phyloP scores from a whole-genome alignment of 2,888 invertebrate species.

The Drosophila trichaetosa region DNA sequence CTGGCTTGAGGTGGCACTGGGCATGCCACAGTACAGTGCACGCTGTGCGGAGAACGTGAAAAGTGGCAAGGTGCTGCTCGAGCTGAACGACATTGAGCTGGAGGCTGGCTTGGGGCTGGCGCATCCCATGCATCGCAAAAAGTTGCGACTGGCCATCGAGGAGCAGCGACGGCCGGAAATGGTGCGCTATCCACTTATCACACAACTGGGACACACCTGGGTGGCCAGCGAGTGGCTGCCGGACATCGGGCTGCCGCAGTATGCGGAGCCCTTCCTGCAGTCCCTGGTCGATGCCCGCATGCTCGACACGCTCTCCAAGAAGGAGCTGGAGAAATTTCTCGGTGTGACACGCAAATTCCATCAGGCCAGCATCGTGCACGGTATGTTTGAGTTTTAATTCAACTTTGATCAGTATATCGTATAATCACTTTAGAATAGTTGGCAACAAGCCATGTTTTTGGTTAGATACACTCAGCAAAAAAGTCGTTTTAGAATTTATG shows the following conservation, averaged over 20 bases:
- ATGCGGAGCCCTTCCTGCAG: constrained; percentile 94
- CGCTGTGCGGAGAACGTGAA: constrained; percentile 97
- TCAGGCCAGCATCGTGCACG: constrained; percentile 97
- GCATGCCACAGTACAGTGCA: constrained; percentile 97
- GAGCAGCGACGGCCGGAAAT: constrained; percentile 95
- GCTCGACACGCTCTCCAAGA: constrained; percentile 96
- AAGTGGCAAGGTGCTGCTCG: constrained; percentile 97
- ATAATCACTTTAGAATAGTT: neutral
- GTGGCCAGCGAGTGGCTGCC: constrained; percentile 97
- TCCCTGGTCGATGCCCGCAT: constrained; percentile 97
- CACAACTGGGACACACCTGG: constrained; percentile 96
- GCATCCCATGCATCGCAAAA: constrained; percentile 97
- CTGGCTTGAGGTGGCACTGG: constrained; percentile 96
- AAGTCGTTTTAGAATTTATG: too few relatives aligned
- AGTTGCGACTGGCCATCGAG: constrained; percentile 96
- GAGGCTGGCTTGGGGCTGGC: constrained; percentile 95
- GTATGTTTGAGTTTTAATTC: constrained; percentile 79
- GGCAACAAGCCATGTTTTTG: neutral
- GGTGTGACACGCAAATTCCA: constrained; percentile 97
- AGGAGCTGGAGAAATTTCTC: constrained; percentile 96
- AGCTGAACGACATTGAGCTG: constrained; percentile 95
- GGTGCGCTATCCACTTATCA: constrained; percentile 94
- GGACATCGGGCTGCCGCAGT: constrained; percentile 95
- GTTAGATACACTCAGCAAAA: too few relatives aligned
- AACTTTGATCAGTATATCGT: neutral